A percentile compares a stretch with the other conserved stretches of the same genome.
These are phyloP conservation scores for Perca schrenkii DNA, from an alignment of 2,113 vertebrate genomes.

Conservation along the genomic window DNA sequence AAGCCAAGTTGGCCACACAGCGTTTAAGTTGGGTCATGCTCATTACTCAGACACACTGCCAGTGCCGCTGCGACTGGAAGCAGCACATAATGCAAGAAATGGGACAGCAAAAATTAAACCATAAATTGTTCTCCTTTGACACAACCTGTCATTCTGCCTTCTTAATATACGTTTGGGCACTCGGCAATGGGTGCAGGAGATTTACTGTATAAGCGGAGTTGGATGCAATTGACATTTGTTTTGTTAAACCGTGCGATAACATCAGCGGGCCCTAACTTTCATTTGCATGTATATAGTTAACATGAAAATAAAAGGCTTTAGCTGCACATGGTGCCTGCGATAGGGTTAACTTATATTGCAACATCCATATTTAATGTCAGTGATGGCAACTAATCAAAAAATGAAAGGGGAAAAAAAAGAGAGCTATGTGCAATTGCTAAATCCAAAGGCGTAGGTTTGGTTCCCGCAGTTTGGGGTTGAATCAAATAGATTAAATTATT, in stretches of 20 bases:
- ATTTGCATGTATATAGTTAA: slow-evolving; percentile 64
- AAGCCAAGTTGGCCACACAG: slow-evolving; percentile 78
- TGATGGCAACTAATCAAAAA: background rate
- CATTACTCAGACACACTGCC: slow-evolving; percentile 76
- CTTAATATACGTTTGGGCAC: slow-evolving; percentile 54
- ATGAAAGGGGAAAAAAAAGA: too few relatives aligned
- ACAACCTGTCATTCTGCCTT: slow-evolving; percentile 41
- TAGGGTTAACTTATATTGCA: slow-evolving; percentile 13
- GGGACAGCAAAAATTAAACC: slow-evolving; percentile 56
- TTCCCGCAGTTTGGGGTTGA: too few relatives aligned
- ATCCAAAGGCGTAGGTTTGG: background rate
- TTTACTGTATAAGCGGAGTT: slow-evolving; percentile 51
- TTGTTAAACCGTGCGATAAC: slow-evolving; percentile 61
- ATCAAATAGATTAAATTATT: background rate
- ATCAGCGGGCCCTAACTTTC: slow-evolving; percentile 40
- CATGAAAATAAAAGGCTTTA: slow-evolving; percentile 46
- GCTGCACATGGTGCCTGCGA: background rate
- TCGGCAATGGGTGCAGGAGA: slow-evolving; percentile 39
- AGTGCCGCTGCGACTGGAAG: slow-evolving; percentile 44
- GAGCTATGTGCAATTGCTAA: background rate
- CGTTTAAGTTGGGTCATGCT: slow-evolving; percentile 77
- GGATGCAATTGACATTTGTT: slow-evolving; percentile 48
- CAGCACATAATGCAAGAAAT: slow-evolving; percentile 53
- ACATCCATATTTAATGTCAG: slow-evolving; percentile 17
- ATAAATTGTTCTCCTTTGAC: slow-evolving; percentile 71